Percentiles rank a stretch among this genome's conserved stretches.
Evolutionary conservation across 2,797 vertebrate species (phyloP).

Genomic region (Prionace glauca): DNA sequence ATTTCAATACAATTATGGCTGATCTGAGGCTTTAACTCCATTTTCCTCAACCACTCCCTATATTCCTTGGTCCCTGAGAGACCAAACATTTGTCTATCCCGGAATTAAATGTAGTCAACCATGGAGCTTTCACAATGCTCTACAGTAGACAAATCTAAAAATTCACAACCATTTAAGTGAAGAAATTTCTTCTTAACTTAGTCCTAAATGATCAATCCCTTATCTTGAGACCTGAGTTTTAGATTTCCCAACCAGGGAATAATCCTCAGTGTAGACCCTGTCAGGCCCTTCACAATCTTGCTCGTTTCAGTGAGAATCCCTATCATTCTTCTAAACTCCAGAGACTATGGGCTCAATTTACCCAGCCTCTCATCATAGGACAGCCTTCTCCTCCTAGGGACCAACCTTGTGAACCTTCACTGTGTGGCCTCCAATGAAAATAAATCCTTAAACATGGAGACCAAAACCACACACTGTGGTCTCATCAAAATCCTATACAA

Average conservation of each 20-base stretch:
- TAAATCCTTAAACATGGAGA: too few species aligned
- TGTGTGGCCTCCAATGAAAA: not conserved
- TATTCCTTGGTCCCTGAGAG: not conserved
- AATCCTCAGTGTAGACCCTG: not conserved
- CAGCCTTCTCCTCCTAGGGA: not conserved
- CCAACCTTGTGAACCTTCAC: not conserved
- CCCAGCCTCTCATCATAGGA: not conserved
- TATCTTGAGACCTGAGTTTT: not conserved
- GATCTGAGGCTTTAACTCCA: not conserved
- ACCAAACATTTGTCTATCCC: not conserved
- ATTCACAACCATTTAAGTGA: not conserved
- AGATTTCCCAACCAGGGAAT: not conserved
- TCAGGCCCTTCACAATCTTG: not conserved
- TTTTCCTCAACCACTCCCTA: not conserved
- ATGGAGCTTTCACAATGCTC: not conserved
- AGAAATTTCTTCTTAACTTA: not conserved
- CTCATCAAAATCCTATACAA: too few species aligned
- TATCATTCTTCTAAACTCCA: not conserved
- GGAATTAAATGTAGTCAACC: not conserved
- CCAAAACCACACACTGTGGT: too few species aligned
- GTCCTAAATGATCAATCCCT: not conserved
- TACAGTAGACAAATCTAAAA: not conserved
- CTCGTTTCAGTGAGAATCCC: not conserved
- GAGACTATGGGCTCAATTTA: not conserved
- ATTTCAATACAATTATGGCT: not conserved